Conservation (phyloP, 2,888 invertebrate genomes). For the Dasysyrphus albostriatus region DNA sequence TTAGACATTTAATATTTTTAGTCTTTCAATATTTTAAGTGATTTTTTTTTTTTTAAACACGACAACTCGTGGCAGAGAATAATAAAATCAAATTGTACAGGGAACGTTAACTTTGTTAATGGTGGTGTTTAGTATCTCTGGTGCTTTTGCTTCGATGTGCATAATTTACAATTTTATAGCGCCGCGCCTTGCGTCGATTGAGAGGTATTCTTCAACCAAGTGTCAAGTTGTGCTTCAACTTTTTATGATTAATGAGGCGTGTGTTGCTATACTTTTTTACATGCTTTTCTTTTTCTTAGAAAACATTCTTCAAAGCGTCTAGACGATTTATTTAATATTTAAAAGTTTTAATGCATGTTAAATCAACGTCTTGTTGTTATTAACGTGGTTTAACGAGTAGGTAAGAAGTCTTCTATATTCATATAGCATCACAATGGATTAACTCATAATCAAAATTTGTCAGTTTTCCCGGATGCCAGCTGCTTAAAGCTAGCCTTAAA, state of each 20-base stretch:
- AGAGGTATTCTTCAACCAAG: slow-evolving; percentile 7
- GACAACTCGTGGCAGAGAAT: neutral
- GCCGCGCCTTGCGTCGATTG: neutral
- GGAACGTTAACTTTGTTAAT: slow-evolving; percentile 31
- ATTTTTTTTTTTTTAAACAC: neutral
- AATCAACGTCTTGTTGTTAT: no score
- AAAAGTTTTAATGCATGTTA: no score
- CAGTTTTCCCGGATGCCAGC: no score
- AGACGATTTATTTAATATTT: no score
- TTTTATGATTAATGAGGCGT: slow-evolving; percentile 22
- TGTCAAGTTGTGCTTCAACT: neutral
- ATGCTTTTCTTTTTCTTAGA: neutral
- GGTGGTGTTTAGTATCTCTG: slow-evolving; percentile 10
- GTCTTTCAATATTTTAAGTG: slow-evolving; percentile 33
- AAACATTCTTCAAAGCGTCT: no score
- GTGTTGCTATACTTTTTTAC: neutral
- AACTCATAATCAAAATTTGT: no score
- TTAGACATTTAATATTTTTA: slow-evolving; percentile 34
- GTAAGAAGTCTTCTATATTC: no score
- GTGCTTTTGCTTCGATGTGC: slow-evolving; percentile 1
- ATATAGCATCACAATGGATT: no score
- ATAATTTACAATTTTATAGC: slow-evolving; percentile 5
- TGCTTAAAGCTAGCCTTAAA: no score
- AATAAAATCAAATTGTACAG: slow-evolving; percentile 20
- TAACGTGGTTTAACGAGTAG: no score